Evolutionary conservation across 2,888 invertebrate genomes (phyloP).

Genomic region (Branchellion lobata): DNA sequence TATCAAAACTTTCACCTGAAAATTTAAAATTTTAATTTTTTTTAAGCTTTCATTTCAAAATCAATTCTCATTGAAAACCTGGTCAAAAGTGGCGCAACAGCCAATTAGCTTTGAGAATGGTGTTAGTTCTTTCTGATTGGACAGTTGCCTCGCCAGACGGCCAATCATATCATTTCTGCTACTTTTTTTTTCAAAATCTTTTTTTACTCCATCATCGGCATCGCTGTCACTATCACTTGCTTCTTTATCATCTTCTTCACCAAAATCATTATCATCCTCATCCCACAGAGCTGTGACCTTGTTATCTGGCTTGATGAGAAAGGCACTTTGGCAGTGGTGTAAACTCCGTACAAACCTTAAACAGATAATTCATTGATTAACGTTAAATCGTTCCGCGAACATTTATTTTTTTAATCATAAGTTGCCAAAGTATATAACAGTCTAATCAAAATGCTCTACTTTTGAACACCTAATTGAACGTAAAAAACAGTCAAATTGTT

Average conservation of each 20-base stretch:
- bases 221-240: not conserved
- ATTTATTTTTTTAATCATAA: not conserved
- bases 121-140: not conserved
- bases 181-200: not conserved
- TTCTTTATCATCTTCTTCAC: not conserved
- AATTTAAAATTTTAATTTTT: not conserved
- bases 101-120: constrained; percentile 14
- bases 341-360: constrained; percentile 10
- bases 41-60: not conserved
- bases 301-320: not conserved
- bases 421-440: not conserved
- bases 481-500: too few species aligned
- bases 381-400: not conserved
- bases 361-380: not conserved
- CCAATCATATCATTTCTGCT: not conserved
- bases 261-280: not conserved
- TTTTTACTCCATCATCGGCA: not conserved
- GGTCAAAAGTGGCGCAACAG: constrained; percentile 23
- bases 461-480: too few species aligned
- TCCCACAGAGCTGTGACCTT: constrained; percentile 1
- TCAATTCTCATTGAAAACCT: constrained; percentile 16
- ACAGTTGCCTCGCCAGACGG: not conserved
- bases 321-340: constrained; percentile 24
- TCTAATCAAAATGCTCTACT: too few species aligned
- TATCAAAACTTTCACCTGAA: constrained; percentile 24